phyloP scores from a whole-genome alignment of 2,888 invertebrate species.

The Dasypogon diadema region DNA sequence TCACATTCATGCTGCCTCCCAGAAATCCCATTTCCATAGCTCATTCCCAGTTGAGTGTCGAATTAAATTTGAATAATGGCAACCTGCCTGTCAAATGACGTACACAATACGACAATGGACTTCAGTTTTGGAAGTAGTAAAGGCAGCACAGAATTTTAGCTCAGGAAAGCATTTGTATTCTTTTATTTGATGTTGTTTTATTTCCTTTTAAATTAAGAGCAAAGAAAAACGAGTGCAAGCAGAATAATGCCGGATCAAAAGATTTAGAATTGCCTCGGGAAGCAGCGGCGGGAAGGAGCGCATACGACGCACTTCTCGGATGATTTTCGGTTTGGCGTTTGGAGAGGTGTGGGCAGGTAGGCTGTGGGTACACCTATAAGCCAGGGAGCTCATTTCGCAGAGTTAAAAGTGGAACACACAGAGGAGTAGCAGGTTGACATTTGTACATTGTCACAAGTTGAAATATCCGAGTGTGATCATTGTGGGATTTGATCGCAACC shows the following conservation, averaged over 20 bases:
- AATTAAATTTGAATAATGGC: constrained; percentile 57
- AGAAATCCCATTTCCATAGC: constrained; percentile 39
- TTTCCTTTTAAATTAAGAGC: neutral
- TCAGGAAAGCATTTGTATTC: neutral
- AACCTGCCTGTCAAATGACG: constrained; percentile 55
- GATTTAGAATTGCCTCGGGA: neutral
- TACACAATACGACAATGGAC: constrained; percentile 52
- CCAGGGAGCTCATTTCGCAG: neutral
- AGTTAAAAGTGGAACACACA: neutral
- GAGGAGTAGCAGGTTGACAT: neutral
- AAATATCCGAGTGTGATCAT: neutral
- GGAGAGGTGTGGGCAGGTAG: neutral
- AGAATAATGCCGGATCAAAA: neutral
- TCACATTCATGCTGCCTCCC: constrained; percentile 41
- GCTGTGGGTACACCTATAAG: neutral
- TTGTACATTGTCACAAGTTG: neutral
- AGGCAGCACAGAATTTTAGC: constrained; percentile 6
- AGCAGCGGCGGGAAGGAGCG: neutral
- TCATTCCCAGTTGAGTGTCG: constrained; percentile 53
- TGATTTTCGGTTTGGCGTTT: too few relatives aligned
- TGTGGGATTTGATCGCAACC: neutral
- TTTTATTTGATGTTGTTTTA: neutral
- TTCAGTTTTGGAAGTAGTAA: constrained; percentile 24
- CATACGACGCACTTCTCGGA: neutral
- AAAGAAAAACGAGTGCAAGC: constrained; percentile 1